These are phyloP conservation scores for Ricordea florida DNA, from an alignment of 92 coral and sea anemone genomes.

Conservation along the genomic window DNA sequence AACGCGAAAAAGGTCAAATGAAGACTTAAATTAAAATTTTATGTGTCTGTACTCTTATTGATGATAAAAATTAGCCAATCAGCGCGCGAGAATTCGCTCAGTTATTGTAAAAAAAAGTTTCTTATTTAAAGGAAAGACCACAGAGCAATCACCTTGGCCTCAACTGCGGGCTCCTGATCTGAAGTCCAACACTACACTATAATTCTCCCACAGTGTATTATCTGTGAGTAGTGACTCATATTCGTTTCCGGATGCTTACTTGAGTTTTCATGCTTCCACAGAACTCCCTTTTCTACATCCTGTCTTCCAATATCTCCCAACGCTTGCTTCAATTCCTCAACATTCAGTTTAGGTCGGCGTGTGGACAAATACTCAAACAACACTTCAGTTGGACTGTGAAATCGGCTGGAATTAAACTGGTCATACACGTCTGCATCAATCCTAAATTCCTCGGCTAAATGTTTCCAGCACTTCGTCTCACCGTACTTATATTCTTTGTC, in stretches of 20 bases:
- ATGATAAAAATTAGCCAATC: no score
- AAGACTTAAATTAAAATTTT: no score
- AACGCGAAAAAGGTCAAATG: no score
- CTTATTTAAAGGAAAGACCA: no score
- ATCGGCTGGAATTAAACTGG: not conserved
- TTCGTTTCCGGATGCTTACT: not conserved
- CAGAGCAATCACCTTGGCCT: no score
- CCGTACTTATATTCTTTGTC: constrained; percentile 6
- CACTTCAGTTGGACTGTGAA: not conserved
- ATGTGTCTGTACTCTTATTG: no score
- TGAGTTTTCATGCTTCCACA: not conserved
- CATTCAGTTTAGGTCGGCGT: not conserved
- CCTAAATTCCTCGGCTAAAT: not conserved
- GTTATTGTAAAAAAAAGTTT: no score
- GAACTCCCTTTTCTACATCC: not conserved
- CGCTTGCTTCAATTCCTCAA: not conserved
- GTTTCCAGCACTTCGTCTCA: not conserved
- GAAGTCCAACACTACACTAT: no score
- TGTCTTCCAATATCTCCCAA: not conserved
- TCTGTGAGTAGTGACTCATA: no score
- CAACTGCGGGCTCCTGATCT: no score
- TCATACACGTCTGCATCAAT: not conserved
- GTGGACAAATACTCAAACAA: not conserved
- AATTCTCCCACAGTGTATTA: no score
- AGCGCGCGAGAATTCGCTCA: no score